These are phyloP conservation scores for Masnerella sp. DNA, from an alignment of 2,888 invertebrate species.

Conservation along the genomic window DNA sequence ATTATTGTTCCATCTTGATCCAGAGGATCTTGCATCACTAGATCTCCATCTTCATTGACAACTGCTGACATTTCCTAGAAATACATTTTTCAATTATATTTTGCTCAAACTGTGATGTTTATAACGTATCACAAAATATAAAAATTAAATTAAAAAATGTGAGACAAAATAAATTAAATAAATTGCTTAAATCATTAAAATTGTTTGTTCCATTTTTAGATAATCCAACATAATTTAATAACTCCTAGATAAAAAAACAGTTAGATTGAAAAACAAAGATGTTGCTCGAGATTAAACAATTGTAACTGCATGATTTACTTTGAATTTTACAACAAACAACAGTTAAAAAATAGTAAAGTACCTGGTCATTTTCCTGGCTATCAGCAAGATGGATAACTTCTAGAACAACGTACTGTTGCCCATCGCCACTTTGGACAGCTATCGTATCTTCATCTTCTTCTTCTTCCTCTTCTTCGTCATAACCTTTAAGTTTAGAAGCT, in stretches of 20 bases:
- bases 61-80: slow-evolving; percentile 77
- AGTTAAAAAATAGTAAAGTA: slow-evolving; percentile 69
- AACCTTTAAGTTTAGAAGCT: slow-evolving; percentile 77
- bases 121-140: too few species aligned
- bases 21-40: slow-evolving; percentile 75
- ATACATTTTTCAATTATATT: background rate
- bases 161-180: slow-evolving; percentile 18
- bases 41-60: slow-evolving; percentile 77
- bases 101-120: too few species aligned
- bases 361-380: slow-evolving; percentile 83
- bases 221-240: too few species aligned
- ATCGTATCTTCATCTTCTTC: slow-evolving; percentile 81
- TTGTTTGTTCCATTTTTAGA: too few species aligned
- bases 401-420: slow-evolving; percentile 92
- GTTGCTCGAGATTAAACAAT: too few species aligned
- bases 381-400: slow-evolving; percentile 89
- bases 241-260: too few species aligned
- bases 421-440: slow-evolving; percentile 85
- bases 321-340: background rate
- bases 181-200: too few species aligned
- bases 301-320: too few species aligned
- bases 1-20: slow-evolving; percentile 78
- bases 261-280: too few species aligned
- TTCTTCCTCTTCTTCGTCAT: slow-evolving; percentile 76
- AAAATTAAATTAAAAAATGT: background rate